These are phyloP conservation scores for Diplodus puntazzo DNA, from an alignment of 2,797 vertebrate species.

Conservation along the genomic window DNA sequence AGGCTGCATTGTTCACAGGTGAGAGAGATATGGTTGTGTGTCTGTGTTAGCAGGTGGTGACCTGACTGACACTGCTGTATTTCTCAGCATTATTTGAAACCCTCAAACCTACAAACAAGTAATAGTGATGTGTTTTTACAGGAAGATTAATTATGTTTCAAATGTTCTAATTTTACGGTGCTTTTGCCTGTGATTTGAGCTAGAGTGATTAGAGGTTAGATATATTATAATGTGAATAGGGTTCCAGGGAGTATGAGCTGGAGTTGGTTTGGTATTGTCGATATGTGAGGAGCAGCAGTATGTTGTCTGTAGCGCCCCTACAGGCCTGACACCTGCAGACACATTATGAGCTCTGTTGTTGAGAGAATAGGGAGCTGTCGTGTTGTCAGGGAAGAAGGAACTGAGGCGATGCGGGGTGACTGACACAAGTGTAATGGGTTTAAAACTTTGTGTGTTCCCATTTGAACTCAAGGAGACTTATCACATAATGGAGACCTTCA, in stretches of 20 bases:
- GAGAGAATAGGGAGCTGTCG: too few species aligned
- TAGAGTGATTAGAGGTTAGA: too few species aligned
- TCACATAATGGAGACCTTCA: slow-evolving; percentile 14
- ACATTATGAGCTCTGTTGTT: background rate
- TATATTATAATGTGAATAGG: background rate
- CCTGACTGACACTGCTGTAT: background rate
- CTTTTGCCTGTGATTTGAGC: too few species aligned
- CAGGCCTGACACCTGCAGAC: background rate
- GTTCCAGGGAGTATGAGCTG: background rate
- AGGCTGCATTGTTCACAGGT: slow-evolving; percentile 25
- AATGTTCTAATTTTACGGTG: background rate
- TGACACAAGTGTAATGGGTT: background rate
- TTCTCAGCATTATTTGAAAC: too few species aligned
- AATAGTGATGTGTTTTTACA: too few species aligned
- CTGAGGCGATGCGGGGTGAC: background rate
- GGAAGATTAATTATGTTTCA: background rate
- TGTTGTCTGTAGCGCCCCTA: slow-evolving; percentile 13
- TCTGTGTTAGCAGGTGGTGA: background rate
- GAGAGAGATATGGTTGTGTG: background rate
- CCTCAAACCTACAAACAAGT: too few species aligned
- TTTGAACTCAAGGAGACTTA: slow-evolving; percentile 23
- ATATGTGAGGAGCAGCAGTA: background rate
- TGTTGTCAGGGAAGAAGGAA: background rate
- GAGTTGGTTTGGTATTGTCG: background rate
- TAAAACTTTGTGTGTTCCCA: slow-evolving; percentile 12